These are phyloP conservation scores for Rutilus rutilus DNA, from an alignment of 2,113 vertebrate genomes.

Conservation along the genomic window DNA sequence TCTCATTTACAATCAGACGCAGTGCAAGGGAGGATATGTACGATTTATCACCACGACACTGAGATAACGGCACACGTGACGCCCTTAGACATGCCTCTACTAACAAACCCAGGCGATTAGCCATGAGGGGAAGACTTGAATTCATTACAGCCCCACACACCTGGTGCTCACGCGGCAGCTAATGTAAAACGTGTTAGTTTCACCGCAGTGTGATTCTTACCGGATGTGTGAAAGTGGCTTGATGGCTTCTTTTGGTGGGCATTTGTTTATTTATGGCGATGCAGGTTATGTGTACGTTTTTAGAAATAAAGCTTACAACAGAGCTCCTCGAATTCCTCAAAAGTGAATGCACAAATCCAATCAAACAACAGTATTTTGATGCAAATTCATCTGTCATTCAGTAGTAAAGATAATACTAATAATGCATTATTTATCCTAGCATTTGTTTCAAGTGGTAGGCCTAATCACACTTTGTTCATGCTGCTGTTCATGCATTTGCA, in stretches of 20 bases:
- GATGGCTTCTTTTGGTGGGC: background rate
- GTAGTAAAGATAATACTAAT: background rate
- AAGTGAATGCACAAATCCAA: background rate
- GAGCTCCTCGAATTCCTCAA: background rate
- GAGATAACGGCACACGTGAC: background rate
- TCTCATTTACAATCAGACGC: slow-evolving; percentile 8
- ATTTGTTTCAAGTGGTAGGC: background rate
- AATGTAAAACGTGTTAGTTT: slow-evolving; percentile 35
- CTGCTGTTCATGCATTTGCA: background rate
- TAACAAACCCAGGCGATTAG: background rate
- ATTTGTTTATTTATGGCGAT: background rate
- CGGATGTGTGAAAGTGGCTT: slow-evolving; percentile 18
- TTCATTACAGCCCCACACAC: slow-evolving; percentile 17
- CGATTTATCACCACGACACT: slow-evolving; percentile 19
- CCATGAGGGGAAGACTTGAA: background rate
- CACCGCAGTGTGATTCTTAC: slow-evolving; percentile 21
- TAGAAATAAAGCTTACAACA: background rate
- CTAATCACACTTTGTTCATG: background rate
- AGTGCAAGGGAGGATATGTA: background rate
- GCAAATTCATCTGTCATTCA: background rate
- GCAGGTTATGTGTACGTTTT: background rate
- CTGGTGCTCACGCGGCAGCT: background rate
- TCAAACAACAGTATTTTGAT: background rate
- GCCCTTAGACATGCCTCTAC: background rate
- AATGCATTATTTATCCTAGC: no score